Base-by-base conservation (phyloP, 2,888 invertebrate genomes). In the Athripsodes cinereus region DNA sequence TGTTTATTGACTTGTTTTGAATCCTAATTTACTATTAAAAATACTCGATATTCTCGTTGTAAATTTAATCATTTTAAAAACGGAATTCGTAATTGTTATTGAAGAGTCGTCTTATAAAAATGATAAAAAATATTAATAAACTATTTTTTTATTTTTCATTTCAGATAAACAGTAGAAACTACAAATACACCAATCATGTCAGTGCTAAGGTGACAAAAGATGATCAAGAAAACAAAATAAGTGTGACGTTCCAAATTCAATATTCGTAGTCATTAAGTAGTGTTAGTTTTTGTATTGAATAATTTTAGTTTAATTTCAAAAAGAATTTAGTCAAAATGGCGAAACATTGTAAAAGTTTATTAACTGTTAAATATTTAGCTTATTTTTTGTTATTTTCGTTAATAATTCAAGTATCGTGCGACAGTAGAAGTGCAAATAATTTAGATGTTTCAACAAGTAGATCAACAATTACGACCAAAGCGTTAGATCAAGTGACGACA, bases 401-500 rank as follows among this genome's bases (percentile, higher is more conserved):
- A 40, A 3, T 40, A 40, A 3, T 40, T 40, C 40, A 40, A 40
- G 16, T 16, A 31, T 6, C 26, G 31, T 18, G 52, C 40, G 16
- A 35, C 22, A 13, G 52, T 11, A 18, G 51, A 22, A 18, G 26
- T 51, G 26, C 10, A 6, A 26, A 26, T 26, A 26, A 26, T 26
- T 26, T 10, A 26, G 40, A 40, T 40, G 2, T 40, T 11, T 46
- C 46, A 11, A 46, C 46, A 11, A 46, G 8, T 46, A 18, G n/a
- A 8, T 16, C 46, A 20, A 47, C 20, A 53, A 53, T 22, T 19
- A 31, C 49, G 6, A 54, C 51, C 49, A 55, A 46, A n/a, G 18
- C 18, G 22, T 22, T 5, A 10, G 26, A 19, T 18, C 26, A 2
- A 22, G 11, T 21, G 3, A 26, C 11, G 16, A 26, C 11, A 48